A percentile compares a stretch with the other conserved stretches of the same genome.
phyloP scores from a whole-genome alignment of 2,113 vertebrate genomes.

The Epinephelus fuscoguttatus region DNA sequence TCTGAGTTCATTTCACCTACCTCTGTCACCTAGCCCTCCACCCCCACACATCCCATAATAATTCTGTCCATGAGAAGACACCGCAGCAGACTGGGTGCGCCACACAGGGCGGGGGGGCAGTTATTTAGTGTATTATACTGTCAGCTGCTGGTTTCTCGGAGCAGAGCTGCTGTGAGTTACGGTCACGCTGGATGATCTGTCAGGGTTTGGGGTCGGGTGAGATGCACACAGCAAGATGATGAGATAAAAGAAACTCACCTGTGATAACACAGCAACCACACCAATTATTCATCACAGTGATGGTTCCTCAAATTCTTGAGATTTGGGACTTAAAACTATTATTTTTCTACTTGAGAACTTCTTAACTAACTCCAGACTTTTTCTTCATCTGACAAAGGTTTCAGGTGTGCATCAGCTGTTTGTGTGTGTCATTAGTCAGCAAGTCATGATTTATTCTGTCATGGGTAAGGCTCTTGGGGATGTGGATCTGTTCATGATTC shows the following conservation, averaged over 20 bases:
- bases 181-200: neutral
- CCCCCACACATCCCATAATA: slow-evolving; percentile 40
- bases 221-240: neutral
- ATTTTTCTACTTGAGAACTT: too few species aligned
- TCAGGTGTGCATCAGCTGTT: too few species aligned
- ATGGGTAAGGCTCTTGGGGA: too few species aligned
- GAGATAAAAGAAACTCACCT: slow-evolving; percentile 3
- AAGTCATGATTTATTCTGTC: too few species aligned
- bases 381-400: too few species aligned
- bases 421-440: too few species aligned
- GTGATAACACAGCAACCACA: neutral
- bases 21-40: slow-evolving; percentile 36
- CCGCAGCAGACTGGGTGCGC: neutral
- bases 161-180: slow-evolving; percentile 12
- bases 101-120: neutral
- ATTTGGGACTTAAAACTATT: too few species aligned
- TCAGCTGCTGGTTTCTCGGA: slow-evolving; percentile 39
- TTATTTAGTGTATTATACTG: slow-evolving; percentile 35
- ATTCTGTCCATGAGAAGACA: slow-evolving; percentile 24
- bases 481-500: too few species aligned
- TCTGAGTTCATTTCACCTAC: slow-evolving; percentile 37
- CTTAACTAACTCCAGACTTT: too few species aligned
- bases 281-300: neutral
- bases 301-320: neutral
- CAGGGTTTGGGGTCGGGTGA: neutral